phyloP scores from a whole-genome alignment of 30 jellyfish, hydroid and myxozoan species.

The Clytia hemisphaerica region DNA sequence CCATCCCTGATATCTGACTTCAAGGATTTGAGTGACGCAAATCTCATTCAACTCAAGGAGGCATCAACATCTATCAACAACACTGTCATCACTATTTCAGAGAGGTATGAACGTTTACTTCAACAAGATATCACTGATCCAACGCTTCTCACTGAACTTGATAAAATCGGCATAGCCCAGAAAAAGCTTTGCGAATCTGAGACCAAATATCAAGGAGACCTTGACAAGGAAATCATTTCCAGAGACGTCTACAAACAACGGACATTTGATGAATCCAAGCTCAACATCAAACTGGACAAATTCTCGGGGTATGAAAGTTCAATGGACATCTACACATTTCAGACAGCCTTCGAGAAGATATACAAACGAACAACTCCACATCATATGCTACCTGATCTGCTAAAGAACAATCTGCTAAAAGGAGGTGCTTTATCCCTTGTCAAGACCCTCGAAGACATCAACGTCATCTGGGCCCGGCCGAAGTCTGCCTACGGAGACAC shows the following conservation, averaged over 20 bases:
- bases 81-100: not conserved
- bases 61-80: not conserved
- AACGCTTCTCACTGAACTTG: not conserved
- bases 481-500: not conserved
- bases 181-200: not conserved
- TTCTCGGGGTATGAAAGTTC: too few relatives aligned
- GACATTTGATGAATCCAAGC: too few relatives aligned
- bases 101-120: not conserved
- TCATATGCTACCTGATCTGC: too few relatives aligned
- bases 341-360: too few relatives aligned
- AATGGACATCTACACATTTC: constrained; percentile 1
- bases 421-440: not conserved
- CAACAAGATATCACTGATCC: not conserved
- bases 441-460: constrained; percentile 2
- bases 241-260: not conserved
- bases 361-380: constrained; percentile 9
- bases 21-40: too few relatives aligned
- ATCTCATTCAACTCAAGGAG: constrained; percentile 7
- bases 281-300: not conserved
- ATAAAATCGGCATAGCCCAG: too few relatives aligned
- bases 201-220: not conserved
- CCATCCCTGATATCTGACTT: too few relatives aligned
- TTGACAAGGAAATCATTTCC: not conserved
- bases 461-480: not conserved
- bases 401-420: too few relatives aligned